phyloP scores from a whole-genome alignment of 2,888 invertebrate species.

The Heliconius sara region DNA sequence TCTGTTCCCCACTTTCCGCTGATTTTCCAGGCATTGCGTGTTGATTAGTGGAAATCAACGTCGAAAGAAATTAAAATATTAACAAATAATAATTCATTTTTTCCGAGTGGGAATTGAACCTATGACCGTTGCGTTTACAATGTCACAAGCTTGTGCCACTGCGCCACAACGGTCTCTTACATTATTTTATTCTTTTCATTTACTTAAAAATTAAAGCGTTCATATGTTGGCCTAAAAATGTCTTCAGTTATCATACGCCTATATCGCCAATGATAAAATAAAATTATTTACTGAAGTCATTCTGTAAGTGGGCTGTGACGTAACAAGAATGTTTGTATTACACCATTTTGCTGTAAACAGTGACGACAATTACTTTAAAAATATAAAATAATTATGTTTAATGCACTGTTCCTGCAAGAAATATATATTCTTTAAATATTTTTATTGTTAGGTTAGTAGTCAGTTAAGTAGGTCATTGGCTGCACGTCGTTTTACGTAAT shows the following conservation, averaged over 20 bases:
- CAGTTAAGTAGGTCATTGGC: constrained; percentile 77
- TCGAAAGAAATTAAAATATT: too few relatives aligned
- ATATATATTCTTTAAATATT: constrained; percentile 54
- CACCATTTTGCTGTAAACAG: constrained; percentile 49
- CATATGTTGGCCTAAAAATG: constrained; percentile 4
- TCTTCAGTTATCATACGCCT: constrained; percentile 4
- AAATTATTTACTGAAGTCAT: constrained; percentile 50
- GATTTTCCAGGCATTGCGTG: too few relatives aligned
- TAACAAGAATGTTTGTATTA: constrained; percentile 60
- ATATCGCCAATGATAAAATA: constrained; percentile 45
- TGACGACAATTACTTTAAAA: constrained; percentile 31
- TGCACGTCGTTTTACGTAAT: constrained; percentile 78
- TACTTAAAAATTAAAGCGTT: background rate
- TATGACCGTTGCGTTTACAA: too few relatives aligned
- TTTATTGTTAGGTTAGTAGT: constrained; percentile 67
- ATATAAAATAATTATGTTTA: background rate
- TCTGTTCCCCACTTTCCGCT: too few relatives aligned
- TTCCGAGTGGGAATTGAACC: too few relatives aligned
- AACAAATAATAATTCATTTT: too few relatives aligned
- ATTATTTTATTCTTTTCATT: background rate
- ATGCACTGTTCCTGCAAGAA: constrained; percentile 34
- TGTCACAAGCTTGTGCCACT: too few relatives aligned
- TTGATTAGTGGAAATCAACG: too few relatives aligned
- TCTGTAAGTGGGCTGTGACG: constrained; percentile 54
- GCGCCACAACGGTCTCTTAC: background rate